Evolutionary conservation across 2,797 vertebrate species (phyloP).

Genomic region (Lepidocolaptes lacrymiger): DNA sequence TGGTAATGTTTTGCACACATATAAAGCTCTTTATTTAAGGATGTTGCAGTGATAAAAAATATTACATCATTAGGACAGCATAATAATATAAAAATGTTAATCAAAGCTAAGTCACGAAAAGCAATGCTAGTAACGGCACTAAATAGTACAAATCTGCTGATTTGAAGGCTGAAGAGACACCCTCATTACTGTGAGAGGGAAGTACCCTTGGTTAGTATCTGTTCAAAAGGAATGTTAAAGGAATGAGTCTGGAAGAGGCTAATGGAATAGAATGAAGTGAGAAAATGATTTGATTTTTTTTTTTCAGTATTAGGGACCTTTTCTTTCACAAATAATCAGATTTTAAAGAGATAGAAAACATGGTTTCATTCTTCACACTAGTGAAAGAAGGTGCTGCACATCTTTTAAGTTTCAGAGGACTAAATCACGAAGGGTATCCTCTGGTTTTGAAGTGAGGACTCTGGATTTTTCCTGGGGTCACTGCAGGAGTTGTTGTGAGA

Average conservation of each 20-base stretch:
- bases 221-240: not conserved
- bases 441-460: not conserved
- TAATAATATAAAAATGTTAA: not conserved
- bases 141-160: not conserved
- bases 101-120: not conserved
- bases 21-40: not conserved
- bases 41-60: not conserved
- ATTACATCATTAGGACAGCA: not conserved
- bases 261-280: not conserved
- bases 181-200: not conserved
- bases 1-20: not conserved
- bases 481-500: not conserved
- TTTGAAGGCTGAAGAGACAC: not conserved
- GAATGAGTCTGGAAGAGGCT: not conserved
- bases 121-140: not conserved
- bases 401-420: not conserved
- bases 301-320: not conserved
- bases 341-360: not conserved
- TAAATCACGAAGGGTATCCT: not conserved
- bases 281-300: not conserved
- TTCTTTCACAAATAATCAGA: not conserved
- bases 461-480: not conserved
- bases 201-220: not conserved
- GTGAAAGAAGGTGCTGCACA: not conserved
- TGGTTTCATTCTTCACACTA: not conserved